phyloP scores from a whole-genome alignment of 1,140 invertebrate species.

The Sarcophaga peregrina region DNA sequence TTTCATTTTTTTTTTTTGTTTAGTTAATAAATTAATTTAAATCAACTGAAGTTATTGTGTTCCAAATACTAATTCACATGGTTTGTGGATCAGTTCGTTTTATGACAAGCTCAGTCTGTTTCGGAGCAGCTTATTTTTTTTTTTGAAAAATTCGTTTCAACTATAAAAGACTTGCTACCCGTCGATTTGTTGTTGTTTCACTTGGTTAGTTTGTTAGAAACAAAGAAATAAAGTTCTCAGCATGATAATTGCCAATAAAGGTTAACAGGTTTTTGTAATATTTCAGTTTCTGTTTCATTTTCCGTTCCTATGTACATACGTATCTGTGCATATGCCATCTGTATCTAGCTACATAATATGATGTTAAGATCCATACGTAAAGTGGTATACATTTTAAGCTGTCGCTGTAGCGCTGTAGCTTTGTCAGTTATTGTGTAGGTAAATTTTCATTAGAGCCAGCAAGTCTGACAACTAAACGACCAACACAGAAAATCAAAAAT shows the following conservation, averaged over 20 bases:
- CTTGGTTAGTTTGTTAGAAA: background rate
- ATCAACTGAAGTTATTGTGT: background rate
- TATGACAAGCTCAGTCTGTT: no score
- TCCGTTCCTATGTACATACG: background rate
- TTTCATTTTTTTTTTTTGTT: background rate
- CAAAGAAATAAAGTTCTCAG: conserved; percentile 37
- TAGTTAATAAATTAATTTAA: conserved; percentile 27
- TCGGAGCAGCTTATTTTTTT: no score
- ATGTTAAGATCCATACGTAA: no score
- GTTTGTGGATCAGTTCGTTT: background rate
- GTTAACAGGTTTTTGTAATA: conserved; percentile 36
- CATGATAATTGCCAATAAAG: conserved; percentile 38
- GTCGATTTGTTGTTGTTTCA: no score
- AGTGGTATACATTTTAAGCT: no score
- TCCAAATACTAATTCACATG: background rate
- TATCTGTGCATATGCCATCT: background rate
- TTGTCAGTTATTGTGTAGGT: background rate
- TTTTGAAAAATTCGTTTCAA: background rate
- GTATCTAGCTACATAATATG: background rate
- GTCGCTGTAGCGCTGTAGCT: no score
- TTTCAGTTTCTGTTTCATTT: background rate
- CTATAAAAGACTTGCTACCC: no score
- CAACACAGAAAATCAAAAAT: conserved; percentile 5
- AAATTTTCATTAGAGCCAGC: conserved; percentile 40
- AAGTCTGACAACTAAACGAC: conserved; percentile 36